These are phyloP conservation scores for Diadema setosum DNA, from an alignment of 35 echinoderm and acorn worm species.

Conservation along the genomic window DNA sequence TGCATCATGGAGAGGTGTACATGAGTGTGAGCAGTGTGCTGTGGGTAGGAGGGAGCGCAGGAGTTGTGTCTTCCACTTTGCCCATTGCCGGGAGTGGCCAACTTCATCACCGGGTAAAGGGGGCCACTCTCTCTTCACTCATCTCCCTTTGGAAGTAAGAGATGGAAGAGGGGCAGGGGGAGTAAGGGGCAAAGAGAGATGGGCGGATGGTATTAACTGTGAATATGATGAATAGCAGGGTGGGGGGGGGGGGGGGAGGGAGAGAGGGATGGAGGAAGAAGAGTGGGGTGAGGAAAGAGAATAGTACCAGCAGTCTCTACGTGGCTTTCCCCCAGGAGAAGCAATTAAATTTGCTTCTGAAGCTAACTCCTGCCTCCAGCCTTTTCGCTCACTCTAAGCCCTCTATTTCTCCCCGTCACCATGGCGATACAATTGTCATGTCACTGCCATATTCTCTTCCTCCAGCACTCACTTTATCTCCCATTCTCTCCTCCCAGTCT, in stretches of 20 bases:
- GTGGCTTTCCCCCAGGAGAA: neutral
- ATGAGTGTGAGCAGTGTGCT: too few species aligned
- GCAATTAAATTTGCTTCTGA: neutral
- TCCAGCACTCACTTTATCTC: neutral
- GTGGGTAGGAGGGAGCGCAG: too few species aligned
- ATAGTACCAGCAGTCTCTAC: neutral
- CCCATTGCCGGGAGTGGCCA: too few species aligned
- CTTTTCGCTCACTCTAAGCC: neutral
- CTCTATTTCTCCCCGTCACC: too few species aligned
- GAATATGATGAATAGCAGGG: neutral
- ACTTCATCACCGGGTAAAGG: too few species aligned
- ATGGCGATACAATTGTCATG: too few species aligned
- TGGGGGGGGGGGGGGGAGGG: neutral
- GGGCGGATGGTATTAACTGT: neutral
- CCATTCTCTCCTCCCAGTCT: neutral
- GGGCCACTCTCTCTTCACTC: too few species aligned
- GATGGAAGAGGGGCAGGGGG: neutral
- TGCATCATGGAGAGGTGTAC: too few species aligned
- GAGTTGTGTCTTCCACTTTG: too few species aligned
- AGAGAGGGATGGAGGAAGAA: neutral
- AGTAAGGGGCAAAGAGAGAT: neutral
- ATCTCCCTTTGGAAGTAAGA: neutral
- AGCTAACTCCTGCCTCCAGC: neutral
- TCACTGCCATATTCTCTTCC: neutral
- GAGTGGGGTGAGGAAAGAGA: neutral